Percentiles rank a stretch among this genome's conserved stretches.
phyloP scores from a whole-genome alignment of 92 coral and sea anemone species.

The Palythoa caribaeorum region DNA sequence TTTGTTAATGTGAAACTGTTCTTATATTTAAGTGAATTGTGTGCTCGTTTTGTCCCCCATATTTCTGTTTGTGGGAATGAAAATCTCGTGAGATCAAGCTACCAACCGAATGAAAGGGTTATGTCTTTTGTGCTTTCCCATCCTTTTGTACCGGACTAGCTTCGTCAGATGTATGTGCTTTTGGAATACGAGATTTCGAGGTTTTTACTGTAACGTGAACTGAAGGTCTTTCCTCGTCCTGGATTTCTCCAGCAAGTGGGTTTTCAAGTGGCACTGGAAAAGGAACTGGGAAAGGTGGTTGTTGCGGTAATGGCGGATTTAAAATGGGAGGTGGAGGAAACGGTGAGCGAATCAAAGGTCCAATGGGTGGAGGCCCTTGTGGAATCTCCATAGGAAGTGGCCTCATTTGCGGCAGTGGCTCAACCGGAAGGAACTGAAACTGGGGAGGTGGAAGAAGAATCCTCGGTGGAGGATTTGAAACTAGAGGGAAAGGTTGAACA shows the following conservation, averaged over 20 bases:
- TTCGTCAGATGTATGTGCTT: conserved; percentile 40
- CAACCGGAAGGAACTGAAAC: conserved; percentile 29
- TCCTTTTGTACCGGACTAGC: background rate
- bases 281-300: conserved; percentile 43
- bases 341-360: conserved; percentile 33
- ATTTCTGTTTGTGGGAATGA: background rate
- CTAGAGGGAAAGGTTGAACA: conserved; percentile 18
- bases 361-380: conserved; percentile 37
- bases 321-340: conserved; percentile 35
- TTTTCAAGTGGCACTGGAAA: conserved; percentile 11
- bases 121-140: conserved; percentile 6
- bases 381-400: conserved; percentile 40
- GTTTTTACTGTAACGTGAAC: conserved; percentile 95
- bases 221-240: conserved; percentile 87
- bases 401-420: conserved; percentile 36
- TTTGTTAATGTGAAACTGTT: background rate
- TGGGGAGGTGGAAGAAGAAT: conserved; percentile 51
- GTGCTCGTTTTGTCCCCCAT: background rate
- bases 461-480: conserved; percentile 54
- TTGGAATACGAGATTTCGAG: conserved; percentile 91
- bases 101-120: conserved; percentile 35
- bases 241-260: conserved; percentile 22
- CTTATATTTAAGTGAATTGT: background rate
- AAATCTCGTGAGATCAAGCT: background rate
- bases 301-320: conserved; percentile 42